Base-by-base conservation (phyloP, 2,113 vertebrate genomes). In the Dipodomys spectabilis region DNA sequence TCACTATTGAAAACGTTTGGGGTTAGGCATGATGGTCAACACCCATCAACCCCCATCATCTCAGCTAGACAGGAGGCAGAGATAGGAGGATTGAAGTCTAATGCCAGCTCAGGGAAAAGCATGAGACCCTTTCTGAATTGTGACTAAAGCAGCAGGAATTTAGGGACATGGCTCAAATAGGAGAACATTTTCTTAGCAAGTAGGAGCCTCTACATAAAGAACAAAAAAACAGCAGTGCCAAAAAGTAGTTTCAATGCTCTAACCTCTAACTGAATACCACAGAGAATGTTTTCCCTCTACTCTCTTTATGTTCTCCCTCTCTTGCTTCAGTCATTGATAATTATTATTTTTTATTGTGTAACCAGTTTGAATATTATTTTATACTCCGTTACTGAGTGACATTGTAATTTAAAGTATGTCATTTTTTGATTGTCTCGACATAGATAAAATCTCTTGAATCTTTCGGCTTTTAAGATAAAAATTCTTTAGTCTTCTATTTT, bases 281-380 rank as follows among this genome's bases (percentile, higher is more conserved):
- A 16, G 71, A 9, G 20, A 5, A 82, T n/a, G 65, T 81, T 79
- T 49, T 62, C 10, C 27, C 68, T 90, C 23, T 15, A 72, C 32
- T 82, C 15, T 71, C 5, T 60, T 27, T 77, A 11, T 71, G 15
- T 28, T 90, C n/a, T 49, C 35, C 6, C 35, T 83, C 28, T 28
- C 44, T 94, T 57, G 53, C 19, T 57, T 57, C 53, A 57, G 20
- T 78, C 78, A n/a, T 87, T 87, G 53, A 57, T 78, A 27, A 22
- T 89, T 85, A 75, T 39, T 44, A 75, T 39, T 44, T 80, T 88
- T 85, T 67, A 7, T 85, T 62, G 22, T 62, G 30, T 82, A 82
- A 77, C 86, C 28, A 82, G 57, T 93, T 90, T 90, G 9, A 5
- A 77, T 71, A 57, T 49, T 79, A 72, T 81, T 86, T 89, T 81